Evolutionary conservation across 64 coral and sea anemone species (phyloP).

Genomic region (Dendrophyllia cribrosa): DNA sequence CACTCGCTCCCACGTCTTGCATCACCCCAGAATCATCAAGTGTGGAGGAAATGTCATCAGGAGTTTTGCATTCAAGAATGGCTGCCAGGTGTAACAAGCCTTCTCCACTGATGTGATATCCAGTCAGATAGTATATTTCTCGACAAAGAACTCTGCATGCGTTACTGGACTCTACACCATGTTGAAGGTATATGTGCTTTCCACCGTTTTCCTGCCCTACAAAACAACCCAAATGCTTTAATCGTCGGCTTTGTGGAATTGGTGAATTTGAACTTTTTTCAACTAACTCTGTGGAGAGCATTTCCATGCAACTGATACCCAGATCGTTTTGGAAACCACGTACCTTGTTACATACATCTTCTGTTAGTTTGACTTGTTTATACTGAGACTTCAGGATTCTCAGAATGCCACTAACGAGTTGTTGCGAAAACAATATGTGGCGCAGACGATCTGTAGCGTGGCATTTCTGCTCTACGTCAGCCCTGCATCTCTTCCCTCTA

Average conservation of each 20-base stretch:
- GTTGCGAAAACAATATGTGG: conserved; percentile 42
- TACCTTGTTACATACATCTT: conserved; percentile 33
- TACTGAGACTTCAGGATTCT: conserved; percentile 77
- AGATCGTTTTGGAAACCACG: conserved; percentile 54
- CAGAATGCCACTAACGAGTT: conserved; percentile 71
- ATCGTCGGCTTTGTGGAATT: conserved; percentile 13
- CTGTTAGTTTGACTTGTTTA: conserved; percentile 29
- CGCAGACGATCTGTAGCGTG: conserved; percentile 45
- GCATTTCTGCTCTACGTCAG: conserved; percentile 48
- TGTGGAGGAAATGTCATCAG: conserved; percentile 49
- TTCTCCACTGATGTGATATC: background rate
- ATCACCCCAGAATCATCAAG: conserved; percentile 66
- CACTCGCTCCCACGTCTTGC: conserved; percentile 28
- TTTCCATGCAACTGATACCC: conserved; percentile 70
- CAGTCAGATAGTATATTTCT: conserved; percentile 48
- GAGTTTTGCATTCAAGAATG: conserved; percentile 57
- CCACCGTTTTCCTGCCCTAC: conserved; percentile 13
- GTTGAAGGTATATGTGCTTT: conserved; percentile 62
- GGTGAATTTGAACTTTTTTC: conserved; percentile 50
- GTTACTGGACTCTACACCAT: conserved; percentile 10
- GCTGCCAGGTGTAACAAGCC: background rate
- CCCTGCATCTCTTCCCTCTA: conserved; percentile 44
- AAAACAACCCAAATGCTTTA: background rate
- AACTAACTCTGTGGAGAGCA: conserved; percentile 57
- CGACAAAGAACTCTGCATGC: background rate